These are phyloP conservation scores for Poeciliopsis retropinna DNA, from an alignment of 2,113 vertebrate genomes.

Conservation along the genomic window DNA sequence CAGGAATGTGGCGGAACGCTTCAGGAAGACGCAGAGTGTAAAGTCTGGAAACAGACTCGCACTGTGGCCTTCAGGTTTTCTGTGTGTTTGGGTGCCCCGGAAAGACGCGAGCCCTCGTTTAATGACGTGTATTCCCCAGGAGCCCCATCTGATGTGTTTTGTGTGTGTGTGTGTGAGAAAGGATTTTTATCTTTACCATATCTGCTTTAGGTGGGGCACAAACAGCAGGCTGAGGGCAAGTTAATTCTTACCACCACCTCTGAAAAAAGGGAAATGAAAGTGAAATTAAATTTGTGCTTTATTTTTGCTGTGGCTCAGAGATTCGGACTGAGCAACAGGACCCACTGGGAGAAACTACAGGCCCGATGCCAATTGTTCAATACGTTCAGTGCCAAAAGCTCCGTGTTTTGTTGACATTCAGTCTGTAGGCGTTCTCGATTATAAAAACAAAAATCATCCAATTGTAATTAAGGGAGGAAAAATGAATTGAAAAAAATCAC, in stretches of 20 bases:
- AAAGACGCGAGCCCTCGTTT: conserved; percentile 11
- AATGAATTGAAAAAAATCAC: neutral
- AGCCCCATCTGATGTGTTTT: conserved; percentile 22
- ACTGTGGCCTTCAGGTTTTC: conserved; percentile 16
- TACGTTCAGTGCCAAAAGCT: neutral
- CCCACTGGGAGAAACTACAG: neutral
- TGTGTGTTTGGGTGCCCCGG: neutral
- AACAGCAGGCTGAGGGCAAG: neutral
- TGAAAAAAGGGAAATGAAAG: conserved; percentile 48
- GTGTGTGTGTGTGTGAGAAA: neutral
- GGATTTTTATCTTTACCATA: neutral
- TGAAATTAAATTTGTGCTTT: conserved; percentile 50
- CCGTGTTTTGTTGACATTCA: neutral
- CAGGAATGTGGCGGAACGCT: conserved; percentile 69
- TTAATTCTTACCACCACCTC: neutral
- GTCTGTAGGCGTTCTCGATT: neutral
- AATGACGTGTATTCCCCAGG: neutral
- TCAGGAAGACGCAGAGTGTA: conserved; percentile 22
- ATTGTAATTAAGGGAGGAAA: neutral
- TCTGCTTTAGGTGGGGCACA: neutral
- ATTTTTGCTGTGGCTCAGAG: conserved; percentile 17
- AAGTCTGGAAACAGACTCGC: neutral
- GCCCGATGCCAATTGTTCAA: conserved; percentile 12
- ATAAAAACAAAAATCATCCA: neutral
- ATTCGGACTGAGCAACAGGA: neutral